phyloP scores from a whole-genome alignment of 2,113 vertebrate genomes.

The Equus quagga region DNA sequence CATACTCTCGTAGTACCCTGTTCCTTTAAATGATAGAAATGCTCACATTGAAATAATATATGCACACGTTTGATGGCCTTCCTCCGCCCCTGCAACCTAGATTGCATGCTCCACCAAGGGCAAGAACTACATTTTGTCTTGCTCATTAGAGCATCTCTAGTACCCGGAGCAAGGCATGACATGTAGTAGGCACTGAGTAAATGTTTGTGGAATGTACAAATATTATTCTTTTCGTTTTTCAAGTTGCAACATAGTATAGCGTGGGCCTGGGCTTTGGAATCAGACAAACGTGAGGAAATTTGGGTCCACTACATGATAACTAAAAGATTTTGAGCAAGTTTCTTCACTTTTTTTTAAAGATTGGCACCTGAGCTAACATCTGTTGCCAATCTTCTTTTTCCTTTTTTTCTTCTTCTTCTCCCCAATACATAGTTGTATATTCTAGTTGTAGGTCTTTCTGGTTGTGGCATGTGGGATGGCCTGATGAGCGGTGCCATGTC shows the following conservation, averaged over 20 bases:
- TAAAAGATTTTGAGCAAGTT: neutral
- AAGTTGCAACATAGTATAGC: neutral
- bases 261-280: neutral
- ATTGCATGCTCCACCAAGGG: neutral
- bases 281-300: neutral
- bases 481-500: no score
- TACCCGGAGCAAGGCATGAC: neutral
- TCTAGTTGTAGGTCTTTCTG: no score
- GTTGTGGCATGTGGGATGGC: no score
- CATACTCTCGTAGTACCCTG: neutral
- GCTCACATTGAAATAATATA: neutral
- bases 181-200: neutral
- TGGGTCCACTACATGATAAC: neutral
- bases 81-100: neutral
- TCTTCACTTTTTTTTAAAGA: neutral
- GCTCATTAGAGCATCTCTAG: neutral
- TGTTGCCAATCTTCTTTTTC: no score
- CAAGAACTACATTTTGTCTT: neutral
- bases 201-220: neutral
- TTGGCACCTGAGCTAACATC: no score
- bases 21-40: neutral
- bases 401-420: no score
- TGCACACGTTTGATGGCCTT: neutral
- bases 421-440: no score
- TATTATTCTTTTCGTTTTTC: neutral